Percentiles rank a stretch among this genome's conserved stretches.
phyloP scores from a whole-genome alignment of 2,797 vertebrate species.

The Darevskia mixta region DNA sequence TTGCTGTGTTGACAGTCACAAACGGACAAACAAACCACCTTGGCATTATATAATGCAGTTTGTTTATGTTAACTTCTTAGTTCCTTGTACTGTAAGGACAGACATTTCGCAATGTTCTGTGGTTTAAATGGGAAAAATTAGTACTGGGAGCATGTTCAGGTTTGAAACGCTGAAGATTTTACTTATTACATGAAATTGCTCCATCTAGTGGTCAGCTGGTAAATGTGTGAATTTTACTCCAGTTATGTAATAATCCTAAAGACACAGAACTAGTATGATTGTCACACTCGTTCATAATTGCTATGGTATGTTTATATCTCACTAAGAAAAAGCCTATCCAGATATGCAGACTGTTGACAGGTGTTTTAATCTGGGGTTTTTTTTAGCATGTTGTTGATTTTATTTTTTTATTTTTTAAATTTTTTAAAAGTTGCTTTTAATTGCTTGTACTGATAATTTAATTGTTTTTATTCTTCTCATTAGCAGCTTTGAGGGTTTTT shows the following conservation, averaged over 20 bases:
- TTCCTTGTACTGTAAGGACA: conserved; percentile 22
- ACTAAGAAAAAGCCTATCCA: too few species aligned
- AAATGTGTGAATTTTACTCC: conserved; percentile 43
- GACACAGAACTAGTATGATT: not conserved
- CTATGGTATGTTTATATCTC: not conserved
- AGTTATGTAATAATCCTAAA: not conserved
- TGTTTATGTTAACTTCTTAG: not conserved
- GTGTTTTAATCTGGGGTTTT: too few species aligned
- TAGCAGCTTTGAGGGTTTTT: too few species aligned
- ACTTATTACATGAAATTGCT: conserved; percentile 59
- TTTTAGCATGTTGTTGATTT: too few species aligned
- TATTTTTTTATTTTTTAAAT: too few species aligned
- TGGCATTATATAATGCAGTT: not conserved
- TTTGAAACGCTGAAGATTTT: conserved; percentile 35
- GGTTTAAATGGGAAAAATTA: not conserved
- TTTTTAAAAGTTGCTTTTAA: too few species aligned
- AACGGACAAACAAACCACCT: not conserved
- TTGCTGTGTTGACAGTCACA: not conserved
- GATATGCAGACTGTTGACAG: too few species aligned
- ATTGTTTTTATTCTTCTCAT: too few species aligned
- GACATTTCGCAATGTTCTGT: not conserved
- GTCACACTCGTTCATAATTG: not conserved
- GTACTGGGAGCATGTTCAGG: conserved; percentile 4
- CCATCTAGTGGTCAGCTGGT: conserved; percentile 73
- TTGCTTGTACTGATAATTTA: too few species aligned